Conservation (phyloP, 1,140 invertebrate genomes). For the Oedothorax gibbosus region DNA sequence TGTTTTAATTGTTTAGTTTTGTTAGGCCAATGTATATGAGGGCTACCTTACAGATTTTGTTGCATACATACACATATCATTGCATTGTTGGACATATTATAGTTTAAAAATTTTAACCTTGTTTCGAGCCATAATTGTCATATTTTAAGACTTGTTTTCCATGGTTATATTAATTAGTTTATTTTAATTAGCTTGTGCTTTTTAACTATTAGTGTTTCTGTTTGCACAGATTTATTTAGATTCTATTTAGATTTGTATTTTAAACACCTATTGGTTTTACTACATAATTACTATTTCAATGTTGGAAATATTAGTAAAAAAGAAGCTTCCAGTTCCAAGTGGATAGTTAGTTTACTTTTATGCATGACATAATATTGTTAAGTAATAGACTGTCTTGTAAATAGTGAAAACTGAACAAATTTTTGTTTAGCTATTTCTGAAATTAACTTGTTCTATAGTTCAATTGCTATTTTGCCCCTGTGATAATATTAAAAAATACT, state of each 20-base stretch:
- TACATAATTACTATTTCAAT: not conserved
- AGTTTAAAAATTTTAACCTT: slow-evolving; percentile 44
- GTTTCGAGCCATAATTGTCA: slow-evolving; percentile 22
- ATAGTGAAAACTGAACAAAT: too few species aligned
- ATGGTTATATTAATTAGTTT: slow-evolving; percentile 8
- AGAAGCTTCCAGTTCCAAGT: not conserved
- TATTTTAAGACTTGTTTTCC: slow-evolving; percentile 42
- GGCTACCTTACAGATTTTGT: slow-evolving; percentile 26
- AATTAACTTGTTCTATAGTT: too few species aligned
- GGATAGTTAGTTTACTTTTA: not conserved
- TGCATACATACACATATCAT: slow-evolving; percentile 49
- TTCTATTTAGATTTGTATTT: not conserved
- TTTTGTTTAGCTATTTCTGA: too few species aligned
- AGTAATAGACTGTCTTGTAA: too few species aligned
- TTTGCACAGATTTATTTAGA: slow-evolving; percentile 5
- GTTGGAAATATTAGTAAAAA: not conserved
- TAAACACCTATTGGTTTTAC: not conserved
- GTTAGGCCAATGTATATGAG: not conserved
- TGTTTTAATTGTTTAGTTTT: slow-evolving; percentile 18
- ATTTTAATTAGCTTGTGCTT: slow-evolving; percentile 29
- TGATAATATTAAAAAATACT: too few species aligned
- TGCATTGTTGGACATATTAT: slow-evolving; percentile 37
- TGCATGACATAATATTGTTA: not conserved
- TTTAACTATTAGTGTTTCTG: not conserved
- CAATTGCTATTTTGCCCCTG: too few species aligned